A percentile compares a stretch with the other conserved stretches of the same genome.
Conservation (phyloP, 1,140 invertebrate species). For the Drosophila hydei region DNA sequence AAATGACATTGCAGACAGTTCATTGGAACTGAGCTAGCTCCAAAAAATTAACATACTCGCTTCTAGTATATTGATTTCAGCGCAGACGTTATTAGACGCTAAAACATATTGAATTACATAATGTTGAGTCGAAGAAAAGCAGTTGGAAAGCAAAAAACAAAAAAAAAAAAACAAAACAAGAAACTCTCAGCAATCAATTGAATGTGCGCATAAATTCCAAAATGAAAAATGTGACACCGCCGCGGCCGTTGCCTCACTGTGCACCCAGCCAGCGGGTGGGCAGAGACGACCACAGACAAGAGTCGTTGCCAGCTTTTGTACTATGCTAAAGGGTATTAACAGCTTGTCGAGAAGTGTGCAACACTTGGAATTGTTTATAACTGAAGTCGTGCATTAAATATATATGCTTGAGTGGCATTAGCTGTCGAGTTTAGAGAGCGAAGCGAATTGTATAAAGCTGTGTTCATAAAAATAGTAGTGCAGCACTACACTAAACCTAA, state of each 20-base stretch:
- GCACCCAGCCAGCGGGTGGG: conserved; percentile 33
- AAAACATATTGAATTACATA: conserved; percentile 65
- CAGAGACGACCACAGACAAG: conserved; percentile 3
- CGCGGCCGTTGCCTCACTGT: conserved; percentile 23
- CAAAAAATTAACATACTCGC: conserved; percentile 23
- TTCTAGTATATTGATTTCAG: conserved; percentile 60
- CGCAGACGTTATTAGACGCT: conserved; percentile 53
- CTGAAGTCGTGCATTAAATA: neutral
- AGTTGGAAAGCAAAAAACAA: conserved; percentile 1
- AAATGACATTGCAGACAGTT: conserved; percentile 73
- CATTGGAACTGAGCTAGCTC: conserved; percentile 29
- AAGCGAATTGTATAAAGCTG: too few relatives aligned
- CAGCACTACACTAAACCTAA: too few relatives aligned
- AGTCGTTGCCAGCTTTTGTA: conserved; percentile 4
- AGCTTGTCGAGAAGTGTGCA: neutral
- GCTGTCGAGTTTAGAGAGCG: too few relatives aligned
- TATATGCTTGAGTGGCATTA: neutral
- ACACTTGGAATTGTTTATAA: neutral
- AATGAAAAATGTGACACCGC: conserved; percentile 68
- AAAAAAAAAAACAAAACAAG: conserved; percentile 21
- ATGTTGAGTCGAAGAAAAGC: conserved; percentile 19
- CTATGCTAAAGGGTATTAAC: neutral
- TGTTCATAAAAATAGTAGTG: too few relatives aligned
- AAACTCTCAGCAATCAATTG: conserved; percentile 73
- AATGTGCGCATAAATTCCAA: conserved; percentile 68